A percentile compares a stretch with the other conserved stretches of the same genome.
These are phyloP conservation scores for Drosophila micromelanica DNA, from an alignment of 1,140 invertebrate genomes.

Conservation along the genomic window DNA sequence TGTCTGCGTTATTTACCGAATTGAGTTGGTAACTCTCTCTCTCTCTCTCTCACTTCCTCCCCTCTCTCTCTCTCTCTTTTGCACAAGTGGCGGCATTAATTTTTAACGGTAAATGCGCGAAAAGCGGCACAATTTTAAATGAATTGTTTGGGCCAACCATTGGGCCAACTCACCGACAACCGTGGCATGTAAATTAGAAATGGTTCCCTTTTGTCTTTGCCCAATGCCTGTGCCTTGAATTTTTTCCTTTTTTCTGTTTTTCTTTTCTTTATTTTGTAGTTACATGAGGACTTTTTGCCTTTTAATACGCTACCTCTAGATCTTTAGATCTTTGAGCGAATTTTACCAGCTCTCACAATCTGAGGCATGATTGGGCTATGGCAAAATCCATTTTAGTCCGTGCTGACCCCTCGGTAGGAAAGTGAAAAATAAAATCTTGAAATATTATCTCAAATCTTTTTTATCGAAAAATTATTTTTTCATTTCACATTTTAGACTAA, in stretches of 20 bases:
- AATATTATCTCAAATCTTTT: too few relatives aligned
- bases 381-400: too few relatives aligned
- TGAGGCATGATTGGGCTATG: too few relatives aligned
- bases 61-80: slow-evolving; percentile 4
- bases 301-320: slow-evolving; percentile 22
- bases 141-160: slow-evolving; percentile 59
- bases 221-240: not conserved
- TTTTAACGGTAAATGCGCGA: slow-evolving; percentile 82
- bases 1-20: slow-evolving; percentile 71
- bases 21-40: slow-evolving; percentile 55
- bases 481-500: too few relatives aligned
- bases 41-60: not conserved
- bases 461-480: too few relatives aligned
- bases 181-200: slow-evolving; percentile 77
- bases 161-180: not conserved
- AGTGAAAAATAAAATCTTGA: not conserved
- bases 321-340: not conserved
- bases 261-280: slow-evolving; percentile 20
- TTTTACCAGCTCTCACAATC: not conserved
- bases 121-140: slow-evolving; percentile 73
- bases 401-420: too few relatives aligned
- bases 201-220: slow-evolving; percentile 60
- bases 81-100: slow-evolving; percentile 74
- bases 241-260: too few relatives aligned
- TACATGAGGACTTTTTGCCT: slow-evolving; percentile 35